Evolutionary conservation across 1,140 invertebrate species (phyloP).

Genomic region (Magallana gigas): DNA sequence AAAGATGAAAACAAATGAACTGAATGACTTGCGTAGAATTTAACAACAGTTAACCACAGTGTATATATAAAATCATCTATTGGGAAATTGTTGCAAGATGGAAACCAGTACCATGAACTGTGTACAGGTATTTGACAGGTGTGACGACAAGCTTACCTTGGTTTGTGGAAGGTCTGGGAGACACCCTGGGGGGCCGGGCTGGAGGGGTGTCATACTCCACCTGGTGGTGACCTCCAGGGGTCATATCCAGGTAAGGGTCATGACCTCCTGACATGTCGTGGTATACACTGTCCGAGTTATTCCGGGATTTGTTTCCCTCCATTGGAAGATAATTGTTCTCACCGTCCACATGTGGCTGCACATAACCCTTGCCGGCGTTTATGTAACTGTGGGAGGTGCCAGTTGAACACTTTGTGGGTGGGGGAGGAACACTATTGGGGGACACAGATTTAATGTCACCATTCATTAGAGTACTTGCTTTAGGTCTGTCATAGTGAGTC

Average conservation of each 20-base stretch:
- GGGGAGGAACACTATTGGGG: conserved; percentile 42
- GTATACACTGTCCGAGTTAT: conserved; percentile 31
- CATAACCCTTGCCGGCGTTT: conserved; percentile 54
- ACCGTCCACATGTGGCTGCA: conserved; percentile 25
- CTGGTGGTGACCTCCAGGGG: neutral
- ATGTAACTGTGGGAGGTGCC: conserved; percentile 56
- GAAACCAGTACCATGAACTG: too few relatives aligned
- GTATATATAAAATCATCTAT: too few relatives aligned
- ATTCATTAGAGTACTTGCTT: conserved; percentile 6
- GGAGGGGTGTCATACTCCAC: conserved; percentile 52
- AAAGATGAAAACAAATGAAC: too few relatives aligned
- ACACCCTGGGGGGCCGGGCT: conserved; percentile 45
- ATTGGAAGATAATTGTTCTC: conserved; percentile 59
- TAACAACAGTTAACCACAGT: too few relatives aligned
- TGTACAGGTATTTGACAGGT: neutral
- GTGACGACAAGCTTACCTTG: neutral
- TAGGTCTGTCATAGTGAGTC: conserved; percentile 56
- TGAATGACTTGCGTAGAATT: too few relatives aligned
- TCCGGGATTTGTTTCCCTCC: conserved; percentile 40
- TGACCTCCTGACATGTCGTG: conserved; percentile 35
- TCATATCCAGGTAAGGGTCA: conserved; percentile 54
- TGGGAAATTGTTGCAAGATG: too few relatives aligned
- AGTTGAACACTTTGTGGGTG: conserved; percentile 46
- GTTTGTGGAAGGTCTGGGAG: conserved; percentile 20
- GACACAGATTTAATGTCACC: conserved; percentile 21